Base-by-base conservation (phyloP, 1,140 invertebrate species). In the Atta texana region DNA sequence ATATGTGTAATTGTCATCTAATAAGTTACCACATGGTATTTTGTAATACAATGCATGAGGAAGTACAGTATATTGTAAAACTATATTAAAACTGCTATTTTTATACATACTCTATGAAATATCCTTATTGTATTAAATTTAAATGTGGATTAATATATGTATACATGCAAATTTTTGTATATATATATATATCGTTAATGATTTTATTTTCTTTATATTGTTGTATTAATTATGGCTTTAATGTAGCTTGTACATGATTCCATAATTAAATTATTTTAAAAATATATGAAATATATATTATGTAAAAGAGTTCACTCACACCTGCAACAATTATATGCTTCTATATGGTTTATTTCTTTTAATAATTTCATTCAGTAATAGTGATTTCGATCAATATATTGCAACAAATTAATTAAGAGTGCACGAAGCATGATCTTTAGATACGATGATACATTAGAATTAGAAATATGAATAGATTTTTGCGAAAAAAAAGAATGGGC, bases 61-160 rank as follows among this genome's bases (percentile, higher is more conserved):
- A 44, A 28, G 28, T 28, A 28, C 10, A 44, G 34, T 49, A 69
- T 74, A 74, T 18, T 75, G 39, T 84, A 63, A 57, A 28, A 51
- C 7, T 21, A 64, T 7, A 76, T 57, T 71, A 24, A 77, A 88
- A 77, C n/a, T 77, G 24, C 49, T 28, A 55, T 71, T 72, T 85
- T 31, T 88, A 61, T 71, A 76, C 82, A 55, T 55, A 72, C 12
- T 63, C 39, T 61, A 74, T 10, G 10, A 82, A 61, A 71, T 74
- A 61, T 21, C 53, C 55, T 34, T 16, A 74, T 51, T 84, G 39
- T 69, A 84, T 85, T 66, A 78, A 78, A 85, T 3, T 66, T 51
- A 10, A 51, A 63, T 39, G 8, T 24, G 5, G 21, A 66, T 63
- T 85, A 76, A 12, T 2, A 44, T 44, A 44, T 6, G 28, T 34